These are phyloP conservation scores for Drosophila gunungcola DNA, from an alignment of 1,140 invertebrate species.

Conservation along the genomic window DNA sequence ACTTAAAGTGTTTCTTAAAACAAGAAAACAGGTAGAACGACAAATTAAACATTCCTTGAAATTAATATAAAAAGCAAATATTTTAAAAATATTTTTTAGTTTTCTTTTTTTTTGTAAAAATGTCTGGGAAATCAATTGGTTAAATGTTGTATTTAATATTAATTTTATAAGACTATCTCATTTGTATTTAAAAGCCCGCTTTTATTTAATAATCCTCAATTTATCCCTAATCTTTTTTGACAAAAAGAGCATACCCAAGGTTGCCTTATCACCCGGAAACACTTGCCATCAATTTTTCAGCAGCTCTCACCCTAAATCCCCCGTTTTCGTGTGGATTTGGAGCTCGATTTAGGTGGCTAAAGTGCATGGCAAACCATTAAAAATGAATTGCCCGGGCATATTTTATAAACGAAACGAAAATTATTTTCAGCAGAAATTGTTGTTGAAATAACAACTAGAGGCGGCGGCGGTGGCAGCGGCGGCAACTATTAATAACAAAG, in stretches of 20 bases:
- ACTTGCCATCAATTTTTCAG: conserved; percentile 45
- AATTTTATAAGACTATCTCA: not conserved
- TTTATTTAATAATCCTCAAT: not conserved
- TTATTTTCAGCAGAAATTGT: conserved; percentile 59
- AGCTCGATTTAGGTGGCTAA: conserved; percentile 32
- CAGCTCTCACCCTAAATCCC: conserved; percentile 12
- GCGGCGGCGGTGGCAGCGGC: conserved; percentile 33
- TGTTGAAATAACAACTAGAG: conserved; percentile 75
- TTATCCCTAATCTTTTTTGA: not conserved
- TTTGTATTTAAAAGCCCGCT: not conserved
- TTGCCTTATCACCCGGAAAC: conserved; percentile 5
- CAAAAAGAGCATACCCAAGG: conserved; percentile 14
- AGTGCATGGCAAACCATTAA: conserved; percentile 64
- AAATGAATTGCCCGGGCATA: conserved; percentile 72
- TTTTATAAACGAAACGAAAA: conserved; percentile 66
- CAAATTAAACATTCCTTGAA: not conserved
- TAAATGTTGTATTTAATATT: not conserved
- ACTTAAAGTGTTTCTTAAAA: too few species aligned
- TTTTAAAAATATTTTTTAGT: too few species aligned
- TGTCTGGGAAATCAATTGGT: not conserved
- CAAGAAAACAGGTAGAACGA: not conserved
- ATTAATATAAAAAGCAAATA: too few species aligned
- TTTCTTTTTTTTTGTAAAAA: too few species aligned
- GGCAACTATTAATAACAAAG: conserved; percentile 72
- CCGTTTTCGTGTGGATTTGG: conserved; percentile 35